Percentiles rank a stretch among this genome's conserved stretches.
Conservation (phyloP, 1,140 invertebrate genomes). For the Bicyclus anynana region DNA sequence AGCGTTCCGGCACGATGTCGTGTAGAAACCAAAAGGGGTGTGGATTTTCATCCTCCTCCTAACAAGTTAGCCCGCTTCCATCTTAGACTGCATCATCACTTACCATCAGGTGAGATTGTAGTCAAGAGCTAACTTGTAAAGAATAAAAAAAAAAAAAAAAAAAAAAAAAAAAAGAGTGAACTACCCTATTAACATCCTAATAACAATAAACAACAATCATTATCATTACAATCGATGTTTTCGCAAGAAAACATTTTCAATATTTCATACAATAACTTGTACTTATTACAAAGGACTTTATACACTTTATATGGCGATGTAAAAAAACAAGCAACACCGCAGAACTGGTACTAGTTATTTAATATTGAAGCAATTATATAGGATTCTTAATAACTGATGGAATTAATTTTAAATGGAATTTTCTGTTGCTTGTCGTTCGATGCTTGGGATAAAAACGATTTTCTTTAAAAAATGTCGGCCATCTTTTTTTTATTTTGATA, state of each 20-base stretch:
- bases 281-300: conserved; percentile 8
- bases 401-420: conserved; percentile 8
- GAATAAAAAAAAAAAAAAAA: too few species aligned
- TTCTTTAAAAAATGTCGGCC: background rate
- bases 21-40: too few species aligned
- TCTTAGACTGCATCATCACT: too few species aligned
- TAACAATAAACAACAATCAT: background rate
- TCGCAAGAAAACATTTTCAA: background rate
- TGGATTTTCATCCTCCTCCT: too few species aligned
- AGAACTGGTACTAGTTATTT: conserved; percentile 4
- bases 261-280: conserved; percentile 3
- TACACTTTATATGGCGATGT: conserved; percentile 3
- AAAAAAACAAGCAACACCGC: background rate
- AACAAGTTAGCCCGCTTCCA: too few species aligned
- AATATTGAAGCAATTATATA: conserved; percentile 15
- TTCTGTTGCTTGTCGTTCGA: background rate
- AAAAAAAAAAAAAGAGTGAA: too few species aligned
- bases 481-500: too few species aligned
- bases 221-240: background rate
- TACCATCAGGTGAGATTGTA: too few species aligned
- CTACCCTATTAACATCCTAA: too few species aligned
- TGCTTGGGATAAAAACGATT: background rate
- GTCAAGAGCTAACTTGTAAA: too few species aligned
- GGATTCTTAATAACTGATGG: conserved; percentile 20
- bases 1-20: too few species aligned